These are phyloP conservation scores for Rosalia funebris DNA, from an alignment of 2,888 invertebrate species.

Conservation along the genomic window DNA sequence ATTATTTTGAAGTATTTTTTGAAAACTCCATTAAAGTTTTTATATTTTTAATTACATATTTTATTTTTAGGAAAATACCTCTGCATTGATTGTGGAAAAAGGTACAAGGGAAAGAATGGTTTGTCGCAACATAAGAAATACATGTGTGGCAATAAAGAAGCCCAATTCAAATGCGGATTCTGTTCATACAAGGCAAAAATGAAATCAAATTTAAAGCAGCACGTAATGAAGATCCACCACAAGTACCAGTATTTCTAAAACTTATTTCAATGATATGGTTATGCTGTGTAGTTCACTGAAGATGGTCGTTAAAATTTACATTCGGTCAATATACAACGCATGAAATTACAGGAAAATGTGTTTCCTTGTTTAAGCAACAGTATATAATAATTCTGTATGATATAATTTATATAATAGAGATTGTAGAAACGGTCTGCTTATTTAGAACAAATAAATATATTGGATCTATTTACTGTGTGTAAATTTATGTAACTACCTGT, in stretches of 20 bases:
- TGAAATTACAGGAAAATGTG: background rate
- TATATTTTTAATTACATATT: no score
- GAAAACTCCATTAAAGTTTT: no score
- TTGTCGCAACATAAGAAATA: slow-evolving; percentile 10
- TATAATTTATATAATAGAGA: background rate
- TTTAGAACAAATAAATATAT: background rate
- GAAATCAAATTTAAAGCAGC: slow-evolving; percentile 49
- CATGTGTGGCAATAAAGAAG: slow-evolving; percentile 28
- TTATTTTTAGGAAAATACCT: slow-evolving; percentile 6
- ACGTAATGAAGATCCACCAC: slow-evolving; percentile 26
- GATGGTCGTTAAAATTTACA: background rate
- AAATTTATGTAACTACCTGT: background rate
- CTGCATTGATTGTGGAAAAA: background rate
- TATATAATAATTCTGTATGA: background rate
- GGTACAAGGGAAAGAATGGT: slow-evolving; percentile 10
- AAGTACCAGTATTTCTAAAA: background rate
- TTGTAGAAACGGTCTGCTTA: no score
- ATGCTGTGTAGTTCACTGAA: background rate
- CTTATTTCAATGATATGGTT: background rate
- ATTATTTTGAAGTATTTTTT: no score
- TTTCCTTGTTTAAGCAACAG: background rate
- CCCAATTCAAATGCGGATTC: slow-evolving; percentile 30
- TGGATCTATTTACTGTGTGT: background rate
- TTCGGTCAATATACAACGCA: background rate
- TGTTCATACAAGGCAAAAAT: slow-evolving; percentile 49